A percentile compares a stretch with the other conserved stretches of the same genome.
phyloP scores from a whole-genome alignment of 2,113 vertebrate genomes.

The Ameiurus melas region DNA sequence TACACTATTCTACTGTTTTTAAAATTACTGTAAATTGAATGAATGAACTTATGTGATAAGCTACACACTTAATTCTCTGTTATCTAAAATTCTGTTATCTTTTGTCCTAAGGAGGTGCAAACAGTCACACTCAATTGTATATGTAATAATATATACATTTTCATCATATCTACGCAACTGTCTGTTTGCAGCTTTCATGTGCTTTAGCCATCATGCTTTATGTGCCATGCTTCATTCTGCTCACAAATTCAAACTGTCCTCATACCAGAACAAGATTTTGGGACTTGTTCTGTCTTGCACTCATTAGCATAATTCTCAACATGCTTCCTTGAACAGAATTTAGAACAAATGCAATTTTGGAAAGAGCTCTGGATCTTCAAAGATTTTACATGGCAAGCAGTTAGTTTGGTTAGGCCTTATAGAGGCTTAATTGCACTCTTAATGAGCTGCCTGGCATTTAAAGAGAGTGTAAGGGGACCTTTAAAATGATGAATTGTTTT shows the following conservation, averaged over 20 bases:
- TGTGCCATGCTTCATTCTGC: not conserved
- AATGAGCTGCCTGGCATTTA: slow-evolving; percentile 51
- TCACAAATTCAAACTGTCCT: slow-evolving; percentile 24
- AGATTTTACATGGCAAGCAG: slow-evolving; percentile 21
- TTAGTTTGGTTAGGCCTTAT: slow-evolving; percentile 42
- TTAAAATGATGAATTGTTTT: slow-evolving; percentile 47
- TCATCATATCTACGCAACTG: not conserved
- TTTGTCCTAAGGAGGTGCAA: not conserved
- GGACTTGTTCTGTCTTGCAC: slow-evolving; percentile 44
- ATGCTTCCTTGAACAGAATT: not conserved
- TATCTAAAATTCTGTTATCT: not conserved
- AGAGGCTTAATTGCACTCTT: slow-evolving; percentile 42
- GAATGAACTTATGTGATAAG: not conserved
- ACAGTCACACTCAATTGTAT: not conserved
- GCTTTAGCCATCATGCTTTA: not conserved
- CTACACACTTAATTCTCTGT: not conserved
- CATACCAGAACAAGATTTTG: slow-evolving; percentile 51
- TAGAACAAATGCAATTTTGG: slow-evolving; percentile 3
- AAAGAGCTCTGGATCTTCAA: slow-evolving; percentile 21
- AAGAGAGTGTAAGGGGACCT: slow-evolving; percentile 39
- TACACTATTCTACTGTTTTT: not conserved
- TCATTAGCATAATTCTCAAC: slow-evolving; percentile 3
- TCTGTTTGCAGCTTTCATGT: not conserved
- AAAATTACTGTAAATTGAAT: not conserved
- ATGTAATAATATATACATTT: not conserved